Conservation (phyloP, 2,888 invertebrate species). For the Corbicula japonica region DNA sequence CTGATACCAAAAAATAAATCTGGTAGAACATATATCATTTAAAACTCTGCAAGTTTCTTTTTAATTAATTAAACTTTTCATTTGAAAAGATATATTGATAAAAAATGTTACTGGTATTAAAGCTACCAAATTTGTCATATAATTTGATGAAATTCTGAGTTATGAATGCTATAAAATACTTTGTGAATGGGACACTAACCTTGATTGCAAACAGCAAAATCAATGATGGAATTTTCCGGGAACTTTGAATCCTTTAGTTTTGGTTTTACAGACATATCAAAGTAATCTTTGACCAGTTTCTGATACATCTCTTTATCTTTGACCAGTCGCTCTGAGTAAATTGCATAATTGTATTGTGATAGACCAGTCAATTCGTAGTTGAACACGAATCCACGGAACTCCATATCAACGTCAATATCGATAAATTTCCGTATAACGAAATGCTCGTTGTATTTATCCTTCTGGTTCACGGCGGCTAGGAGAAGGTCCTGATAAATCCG, state of each 20-base stretch:
- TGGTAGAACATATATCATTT: too few species aligned
- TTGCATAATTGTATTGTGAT: constrained; percentile 81
- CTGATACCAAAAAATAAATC: too few species aligned
- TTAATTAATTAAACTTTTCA: not conserved
- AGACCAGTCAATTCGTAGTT: constrained; percentile 71
- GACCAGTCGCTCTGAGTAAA: constrained; percentile 72
- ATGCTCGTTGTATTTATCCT: constrained; percentile 75
- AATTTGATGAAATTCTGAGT: too few species aligned
- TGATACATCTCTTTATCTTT: constrained; percentile 61
- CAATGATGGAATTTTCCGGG: constrained; percentile 74
- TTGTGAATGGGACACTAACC: too few species aligned
- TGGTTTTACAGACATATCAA: constrained; percentile 60
- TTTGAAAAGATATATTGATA: not conserved
- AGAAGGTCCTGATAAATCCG: constrained; percentile 80
- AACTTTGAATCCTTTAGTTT: constrained; percentile 67
- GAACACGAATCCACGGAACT: constrained; percentile 80
- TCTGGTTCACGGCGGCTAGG: constrained; percentile 74
- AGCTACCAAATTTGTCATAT: too few species aligned
- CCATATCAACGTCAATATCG: constrained; percentile 81
- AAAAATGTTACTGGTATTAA: too few species aligned
- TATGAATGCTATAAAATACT: too few species aligned
- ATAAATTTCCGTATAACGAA: constrained; percentile 79
- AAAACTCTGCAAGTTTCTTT: too few species aligned
- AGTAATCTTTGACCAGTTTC: constrained; percentile 68
- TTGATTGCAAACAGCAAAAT: constrained; percentile 78